These are phyloP conservation scores for Neelides folsomi DNA, from an alignment of 2,888 invertebrate species.

Conservation along the genomic window DNA sequence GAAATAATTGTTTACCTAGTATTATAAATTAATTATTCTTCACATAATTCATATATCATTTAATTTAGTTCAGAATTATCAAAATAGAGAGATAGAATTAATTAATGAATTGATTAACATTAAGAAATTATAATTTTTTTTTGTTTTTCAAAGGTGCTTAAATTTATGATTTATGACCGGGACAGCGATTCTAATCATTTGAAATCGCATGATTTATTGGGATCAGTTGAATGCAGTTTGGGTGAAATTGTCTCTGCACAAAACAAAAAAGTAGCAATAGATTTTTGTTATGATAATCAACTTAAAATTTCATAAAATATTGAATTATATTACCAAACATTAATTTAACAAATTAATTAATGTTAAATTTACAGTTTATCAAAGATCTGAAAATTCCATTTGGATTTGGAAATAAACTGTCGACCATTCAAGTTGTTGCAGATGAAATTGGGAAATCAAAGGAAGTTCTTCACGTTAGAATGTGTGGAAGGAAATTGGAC, in stretches of 20 bases:
- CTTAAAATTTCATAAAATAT: too few relatives aligned
- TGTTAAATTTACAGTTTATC: conserved; percentile 8
- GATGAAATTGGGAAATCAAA: conserved; percentile 38
- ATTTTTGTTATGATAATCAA: too few relatives aligned
- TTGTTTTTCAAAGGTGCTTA: conserved; percentile 35
- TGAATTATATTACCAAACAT: too few relatives aligned
- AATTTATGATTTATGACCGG: conserved; percentile 40
- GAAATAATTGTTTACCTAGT: conserved; percentile 11
- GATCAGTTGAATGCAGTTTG: conserved; percentile 42
- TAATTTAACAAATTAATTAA: too few relatives aligned
- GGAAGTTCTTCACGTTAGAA: conserved; percentile 36
- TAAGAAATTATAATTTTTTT: not conserved
- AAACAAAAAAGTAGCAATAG: conserved; percentile 20
- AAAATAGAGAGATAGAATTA: too few relatives aligned
- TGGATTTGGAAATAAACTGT: conserved; percentile 13
- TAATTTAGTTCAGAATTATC: too few relatives aligned
- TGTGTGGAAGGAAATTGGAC: conserved; percentile 36
- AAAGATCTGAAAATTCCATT: conserved; percentile 10
- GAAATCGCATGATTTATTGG: conserved; percentile 41
- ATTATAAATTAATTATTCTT: too few relatives aligned
- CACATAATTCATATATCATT: too few relatives aligned
- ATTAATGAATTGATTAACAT: not conserved
- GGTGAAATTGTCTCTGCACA: conserved; percentile 40
- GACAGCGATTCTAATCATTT: conserved; percentile 35
- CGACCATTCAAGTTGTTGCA: conserved; percentile 35